Percentiles rank a stretch among this genome's conserved stretches.
These are phyloP conservation scores for Lepeophtheirus salmonis DNA, from an alignment of 1,140 invertebrate species.

Conservation along the genomic window DNA sequence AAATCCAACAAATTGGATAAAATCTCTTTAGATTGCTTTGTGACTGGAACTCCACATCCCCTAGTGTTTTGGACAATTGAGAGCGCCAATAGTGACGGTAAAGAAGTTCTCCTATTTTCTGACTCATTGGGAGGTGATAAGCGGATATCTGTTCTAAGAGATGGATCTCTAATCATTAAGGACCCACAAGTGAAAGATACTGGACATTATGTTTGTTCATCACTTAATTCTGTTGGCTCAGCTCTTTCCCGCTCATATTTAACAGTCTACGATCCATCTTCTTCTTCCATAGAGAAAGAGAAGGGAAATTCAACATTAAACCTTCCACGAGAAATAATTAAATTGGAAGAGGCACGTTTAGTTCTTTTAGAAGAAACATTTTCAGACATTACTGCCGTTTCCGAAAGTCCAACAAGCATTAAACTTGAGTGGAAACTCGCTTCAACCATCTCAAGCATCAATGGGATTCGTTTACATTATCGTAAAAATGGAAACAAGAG, in stretches of 20 bases:
- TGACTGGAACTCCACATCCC: conserved; percentile 13
- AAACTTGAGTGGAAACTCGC: conserved; percentile 8
- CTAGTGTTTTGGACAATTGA: conserved; percentile 9
- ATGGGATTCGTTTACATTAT: neutral
- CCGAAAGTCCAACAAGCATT: neutral
- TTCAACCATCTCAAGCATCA: neutral
- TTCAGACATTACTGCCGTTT: neutral
- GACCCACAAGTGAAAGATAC: neutral
- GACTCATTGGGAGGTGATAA: neutral
- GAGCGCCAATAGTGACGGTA: neutral
- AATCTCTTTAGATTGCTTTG: conserved; percentile 7
- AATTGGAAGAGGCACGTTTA: neutral
- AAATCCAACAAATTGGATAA: neutral
- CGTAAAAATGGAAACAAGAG: neutral
- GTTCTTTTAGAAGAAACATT: conserved; percentile 6
- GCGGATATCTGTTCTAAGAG: neutral
- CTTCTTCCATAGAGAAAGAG: neutral
- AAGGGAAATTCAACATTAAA: neutral
- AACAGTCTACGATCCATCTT: conserved; percentile 4
- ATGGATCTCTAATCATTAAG: conserved; percentile 7
- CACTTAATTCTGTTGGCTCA: conserved; percentile 9
- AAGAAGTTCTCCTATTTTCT: neutral
- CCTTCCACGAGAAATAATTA: neutral
- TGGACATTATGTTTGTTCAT: conserved; percentile 11
- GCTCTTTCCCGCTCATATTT: conserved; percentile 6